Conservation (phyloP, 2,113 vertebrate species). For the Callipepla squamata region DNA sequence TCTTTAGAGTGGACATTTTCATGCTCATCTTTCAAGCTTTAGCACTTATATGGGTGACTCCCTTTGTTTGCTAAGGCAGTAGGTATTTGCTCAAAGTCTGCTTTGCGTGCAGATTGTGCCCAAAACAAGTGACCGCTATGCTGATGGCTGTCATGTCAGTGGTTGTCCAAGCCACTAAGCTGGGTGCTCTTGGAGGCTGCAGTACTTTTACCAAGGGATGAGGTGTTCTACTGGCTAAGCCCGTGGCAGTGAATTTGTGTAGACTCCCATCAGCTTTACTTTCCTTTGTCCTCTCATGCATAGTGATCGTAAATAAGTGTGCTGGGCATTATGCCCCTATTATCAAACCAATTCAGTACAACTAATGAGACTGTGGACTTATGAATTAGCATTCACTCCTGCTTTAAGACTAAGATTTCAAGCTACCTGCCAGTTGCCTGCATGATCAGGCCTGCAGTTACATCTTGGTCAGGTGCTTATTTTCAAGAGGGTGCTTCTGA, state of each 20-base stretch:
- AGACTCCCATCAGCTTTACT: rapidly evolving
- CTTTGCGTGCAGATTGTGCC: rapidly evolving
- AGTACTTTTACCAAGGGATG: rapidly evolving
- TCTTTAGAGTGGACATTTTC: too few species aligned
- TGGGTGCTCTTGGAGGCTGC: rapidly evolving
- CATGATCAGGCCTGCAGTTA: rapidly evolving
- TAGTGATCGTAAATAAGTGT: background rate
- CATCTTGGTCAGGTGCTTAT: background rate
- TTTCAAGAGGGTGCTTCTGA: background rate
- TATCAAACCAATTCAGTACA: background rate
- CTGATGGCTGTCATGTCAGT: rapidly evolving
- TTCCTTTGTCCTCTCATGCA: background rate
- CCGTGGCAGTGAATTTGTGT: background rate
- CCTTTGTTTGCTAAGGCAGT: background rate
- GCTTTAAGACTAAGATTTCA: background rate
- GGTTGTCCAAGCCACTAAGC: background rate
- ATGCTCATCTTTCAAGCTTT: background rate
- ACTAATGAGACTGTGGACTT: background rate
- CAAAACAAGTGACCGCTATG: rapidly evolving
- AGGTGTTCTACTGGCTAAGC: background rate
- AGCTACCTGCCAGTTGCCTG: background rate
- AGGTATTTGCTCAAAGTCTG: rapidly evolving
- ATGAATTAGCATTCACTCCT: background rate
- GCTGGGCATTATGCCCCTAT: background rate
- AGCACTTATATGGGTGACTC: rapidly evolving